phyloP scores from a whole-genome alignment of 2,888 invertebrate genomes.

The Rhogogaster chlorosoma region DNA sequence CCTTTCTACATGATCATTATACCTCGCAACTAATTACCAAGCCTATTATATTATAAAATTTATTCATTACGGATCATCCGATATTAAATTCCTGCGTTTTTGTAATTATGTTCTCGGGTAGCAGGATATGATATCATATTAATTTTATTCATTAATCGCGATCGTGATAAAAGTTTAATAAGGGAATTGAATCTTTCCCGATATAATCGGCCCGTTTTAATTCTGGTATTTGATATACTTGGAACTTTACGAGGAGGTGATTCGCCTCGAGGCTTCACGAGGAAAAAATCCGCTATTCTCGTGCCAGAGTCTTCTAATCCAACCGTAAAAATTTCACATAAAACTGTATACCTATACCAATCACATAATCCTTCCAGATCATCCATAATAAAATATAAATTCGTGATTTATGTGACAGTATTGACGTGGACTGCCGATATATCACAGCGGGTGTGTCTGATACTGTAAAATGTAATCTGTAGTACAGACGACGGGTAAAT shows the following conservation, averaged over 20 bases:
- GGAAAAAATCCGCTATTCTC: neutral
- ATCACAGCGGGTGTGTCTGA: neutral
- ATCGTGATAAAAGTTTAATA: neutral
- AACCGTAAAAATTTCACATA: constrained; percentile 27
- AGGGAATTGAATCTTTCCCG: neutral
- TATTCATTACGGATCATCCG: neutral
- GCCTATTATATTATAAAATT: neutral
- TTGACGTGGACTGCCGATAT: neutral
- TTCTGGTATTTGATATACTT: neutral
- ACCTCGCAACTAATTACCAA: neutral
- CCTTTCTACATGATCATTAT: neutral
- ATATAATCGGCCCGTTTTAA: neutral
- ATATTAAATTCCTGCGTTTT: neutral
- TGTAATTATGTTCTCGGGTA: neutral
- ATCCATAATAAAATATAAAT: neutral
- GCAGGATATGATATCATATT: neutral
- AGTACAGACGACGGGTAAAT: neutral
- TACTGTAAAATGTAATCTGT: constrained; percentile 15
- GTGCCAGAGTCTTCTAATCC: neutral
- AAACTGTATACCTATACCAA: neutral
- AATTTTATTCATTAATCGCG: neutral
- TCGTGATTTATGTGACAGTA: constrained; percentile 2
- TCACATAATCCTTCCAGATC: neutral
- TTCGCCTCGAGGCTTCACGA: neutral
- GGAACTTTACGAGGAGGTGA: neutral